Conservation (phyloP, 1,140 invertebrate genomes). For the Panonychus citri region DNA sequence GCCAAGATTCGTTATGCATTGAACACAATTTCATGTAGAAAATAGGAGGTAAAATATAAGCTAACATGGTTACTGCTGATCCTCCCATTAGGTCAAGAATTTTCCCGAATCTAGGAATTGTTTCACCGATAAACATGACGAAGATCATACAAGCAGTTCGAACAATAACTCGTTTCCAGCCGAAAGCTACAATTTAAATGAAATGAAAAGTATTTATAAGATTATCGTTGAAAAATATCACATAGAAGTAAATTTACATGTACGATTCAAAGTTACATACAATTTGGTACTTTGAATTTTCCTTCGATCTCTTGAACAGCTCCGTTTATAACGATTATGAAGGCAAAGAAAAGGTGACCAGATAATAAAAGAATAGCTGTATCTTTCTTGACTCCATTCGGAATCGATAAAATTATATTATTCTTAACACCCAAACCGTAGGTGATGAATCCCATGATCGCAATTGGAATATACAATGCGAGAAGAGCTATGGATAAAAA, state of each 20-base stretch:
- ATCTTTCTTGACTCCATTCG: slow-evolving; percentile 24
- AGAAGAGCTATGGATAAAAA: too few relatives aligned
- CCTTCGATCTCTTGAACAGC: slow-evolving; percentile 41
- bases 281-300: slow-evolving; percentile 33
- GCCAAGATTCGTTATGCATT: slow-evolving; percentile 12
- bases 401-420: slow-evolving; percentile 30
- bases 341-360: slow-evolving; percentile 34
- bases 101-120: slow-evolving; percentile 62
- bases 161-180: slow-evolving; percentile 41
- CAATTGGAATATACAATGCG: slow-evolving; percentile 30
- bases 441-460: slow-evolving; percentile 30
- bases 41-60: slow-evolving; percentile 60
- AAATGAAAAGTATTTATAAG: neutral
- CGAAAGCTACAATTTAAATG: slow-evolving; percentile 41
- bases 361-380: slow-evolving; percentile 33
- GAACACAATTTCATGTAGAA: slow-evolving; percentile 41
- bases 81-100: slow-evolving; percentile 70
- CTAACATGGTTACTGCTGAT: slow-evolving; percentile 53
- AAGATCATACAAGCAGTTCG: slow-evolving; percentile 43
- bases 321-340: slow-evolving; percentile 37
- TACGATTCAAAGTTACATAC: too few relatives aligned
- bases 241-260: too few relatives aligned
- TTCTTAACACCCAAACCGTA: slow-evolving; percentile 29
- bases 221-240: neutral
- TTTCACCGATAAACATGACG: slow-evolving; percentile 50